Conservation (phyloP, 2,888 invertebrate genomes). For the Pseudanteris insignis region DNA sequence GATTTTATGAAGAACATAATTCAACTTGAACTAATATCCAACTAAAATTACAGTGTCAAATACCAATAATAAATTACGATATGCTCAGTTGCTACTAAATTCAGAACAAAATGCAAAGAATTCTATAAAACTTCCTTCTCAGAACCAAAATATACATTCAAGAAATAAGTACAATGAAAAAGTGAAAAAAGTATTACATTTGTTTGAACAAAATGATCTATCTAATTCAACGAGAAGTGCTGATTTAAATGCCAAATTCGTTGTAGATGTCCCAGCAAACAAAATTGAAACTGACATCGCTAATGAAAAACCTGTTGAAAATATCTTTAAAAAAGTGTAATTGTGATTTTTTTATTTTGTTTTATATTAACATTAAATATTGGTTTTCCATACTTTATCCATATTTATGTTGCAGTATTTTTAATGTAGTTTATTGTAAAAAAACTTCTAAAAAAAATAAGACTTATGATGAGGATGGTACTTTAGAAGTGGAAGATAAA, state of each 20-base stretch:
- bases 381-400: no score
- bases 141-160: neutral
- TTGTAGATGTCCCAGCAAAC: no score
- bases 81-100: no score
- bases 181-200: constrained; percentile 9
- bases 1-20: no score
- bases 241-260: no score
- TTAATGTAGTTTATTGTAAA: constrained; percentile 73
- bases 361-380: no score
- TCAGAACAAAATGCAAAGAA: no score
- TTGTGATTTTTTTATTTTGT: neutral
- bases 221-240: no score
- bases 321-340: constrained; percentile 16
- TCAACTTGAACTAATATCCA: no score
- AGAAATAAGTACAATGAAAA: constrained; percentile 2
- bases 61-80: no score
- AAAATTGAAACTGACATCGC: neutral
- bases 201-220: constrained; percentile 18
- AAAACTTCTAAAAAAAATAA: constrained; percentile 75
- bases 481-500: constrained; percentile 65
- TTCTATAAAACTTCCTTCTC: no score
- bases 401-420: constrained; percentile 53
- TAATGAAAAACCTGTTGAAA: neutral
- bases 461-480: constrained; percentile 77
- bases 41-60: no score